Conservation (phyloP, 2,113 vertebrate genomes). For the Lagopus leucura region DNA sequence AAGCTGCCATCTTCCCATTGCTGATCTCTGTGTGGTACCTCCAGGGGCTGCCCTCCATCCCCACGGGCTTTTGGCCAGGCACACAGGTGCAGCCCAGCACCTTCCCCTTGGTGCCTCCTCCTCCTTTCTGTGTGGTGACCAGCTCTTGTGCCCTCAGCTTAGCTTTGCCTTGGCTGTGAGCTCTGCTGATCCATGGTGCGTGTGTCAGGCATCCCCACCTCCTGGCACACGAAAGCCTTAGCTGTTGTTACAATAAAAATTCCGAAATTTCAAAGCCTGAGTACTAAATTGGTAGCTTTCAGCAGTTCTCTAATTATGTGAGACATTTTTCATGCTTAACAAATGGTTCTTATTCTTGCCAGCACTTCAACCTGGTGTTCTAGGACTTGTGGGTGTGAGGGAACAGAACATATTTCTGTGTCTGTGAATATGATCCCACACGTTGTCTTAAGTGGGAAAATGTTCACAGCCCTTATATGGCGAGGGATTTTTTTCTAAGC, state of each 20-base stretch:
- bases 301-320: conserved; percentile 65
- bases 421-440: conserved; percentile 78
- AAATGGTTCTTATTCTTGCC: conserved; percentile 74
- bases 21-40: neutral
- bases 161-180: neutral
- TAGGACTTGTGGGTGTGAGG: conserved; percentile 72
- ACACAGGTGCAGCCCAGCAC: neutral
- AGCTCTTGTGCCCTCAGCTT: neutral
- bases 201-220: neutral
- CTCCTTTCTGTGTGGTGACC: accelerated
- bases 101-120: neutral
- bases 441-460: conserved; percentile 73
- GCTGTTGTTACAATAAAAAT: conserved; percentile 42
- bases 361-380: conserved; percentile 69
- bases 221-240: neutral
- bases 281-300: conserved; percentile 69
- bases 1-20: accelerated
- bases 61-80: neutral
- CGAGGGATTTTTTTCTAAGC: neutral
- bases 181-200: accelerated
- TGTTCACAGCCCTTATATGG: conserved; percentile 71
- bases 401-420: conserved; percentile 79
- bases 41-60: neutral
- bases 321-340: conserved; percentile 70
- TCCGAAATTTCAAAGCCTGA: conserved; percentile 29